phyloP scores from a whole-genome alignment of 2,888 invertebrate species.

The Tridacna gigas region DNA sequence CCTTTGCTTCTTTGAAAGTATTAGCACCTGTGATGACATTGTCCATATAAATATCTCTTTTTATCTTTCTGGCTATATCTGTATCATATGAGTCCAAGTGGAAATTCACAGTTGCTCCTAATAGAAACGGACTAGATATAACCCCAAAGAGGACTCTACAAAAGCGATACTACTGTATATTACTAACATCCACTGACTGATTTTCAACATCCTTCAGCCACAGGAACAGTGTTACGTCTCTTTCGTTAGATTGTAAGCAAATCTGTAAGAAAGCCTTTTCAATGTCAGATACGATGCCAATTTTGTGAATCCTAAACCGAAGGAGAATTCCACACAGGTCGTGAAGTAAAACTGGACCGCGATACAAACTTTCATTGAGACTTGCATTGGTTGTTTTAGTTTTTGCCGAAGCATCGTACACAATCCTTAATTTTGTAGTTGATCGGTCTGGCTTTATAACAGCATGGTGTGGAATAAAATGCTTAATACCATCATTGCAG shows the following conservation, averaged over 20 bases:
- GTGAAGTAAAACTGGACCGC: slow-evolving; percentile 39
- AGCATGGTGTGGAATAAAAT: slow-evolving; percentile 43
- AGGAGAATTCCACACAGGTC: slow-evolving; percentile 44
- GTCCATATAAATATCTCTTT: slow-evolving; percentile 33
- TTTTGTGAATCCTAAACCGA: slow-evolving; percentile 33
- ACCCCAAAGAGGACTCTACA: slow-evolving; percentile 21
- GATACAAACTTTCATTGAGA: slow-evolving; percentile 40
- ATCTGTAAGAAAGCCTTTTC: slow-evolving; percentile 47
- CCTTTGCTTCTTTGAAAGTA: neutral
- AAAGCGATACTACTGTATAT: slow-evolving; percentile 29
- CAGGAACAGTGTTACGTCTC: slow-evolving; percentile 48
- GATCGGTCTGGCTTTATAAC: slow-evolving; percentile 36
- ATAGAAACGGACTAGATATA: slow-evolving; percentile 32
- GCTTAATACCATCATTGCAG: neutral
- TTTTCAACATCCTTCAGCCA: slow-evolving; percentile 42
- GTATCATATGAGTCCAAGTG: slow-evolving; percentile 19
- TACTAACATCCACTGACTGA: neutral
- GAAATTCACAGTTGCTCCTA: slow-evolving; percentile 20
- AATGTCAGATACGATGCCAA: slow-evolving; percentile 45
- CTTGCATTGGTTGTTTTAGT: slow-evolving; percentile 25
- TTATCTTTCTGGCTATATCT: neutral
- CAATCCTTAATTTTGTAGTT: slow-evolving; percentile 35
- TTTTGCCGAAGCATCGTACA: slow-evolving; percentile 43
- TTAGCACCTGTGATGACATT: slow-evolving; percentile 25
- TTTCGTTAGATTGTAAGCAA: slow-evolving; percentile 26